These are phyloP conservation scores for Brachyptera putata DNA, from an alignment of 2,888 invertebrate genomes.

Conservation along the genomic window DNA sequence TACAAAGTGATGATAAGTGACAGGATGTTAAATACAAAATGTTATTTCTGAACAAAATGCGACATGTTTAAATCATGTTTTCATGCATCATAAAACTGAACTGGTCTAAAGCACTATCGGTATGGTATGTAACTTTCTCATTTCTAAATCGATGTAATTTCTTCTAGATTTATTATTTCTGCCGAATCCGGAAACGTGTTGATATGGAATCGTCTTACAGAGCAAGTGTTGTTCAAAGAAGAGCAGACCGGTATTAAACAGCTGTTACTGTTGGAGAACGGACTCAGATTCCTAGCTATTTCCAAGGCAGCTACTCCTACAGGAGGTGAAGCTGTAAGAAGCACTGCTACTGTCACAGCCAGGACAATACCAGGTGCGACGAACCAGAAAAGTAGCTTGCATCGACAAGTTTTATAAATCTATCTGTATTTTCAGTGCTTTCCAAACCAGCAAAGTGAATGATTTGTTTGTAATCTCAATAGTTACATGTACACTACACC, in stretches of 20 bases:
- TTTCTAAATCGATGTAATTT: too few species aligned
- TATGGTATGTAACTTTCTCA: too few species aligned
- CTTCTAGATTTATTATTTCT: constrained; percentile 67
- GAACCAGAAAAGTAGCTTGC: constrained; percentile 7
- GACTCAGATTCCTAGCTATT: constrained; percentile 68
- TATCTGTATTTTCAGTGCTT: not conserved
- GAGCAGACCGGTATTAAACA: constrained; percentile 78
- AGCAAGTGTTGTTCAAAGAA: constrained; percentile 70
- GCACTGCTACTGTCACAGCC: constrained; percentile 62
- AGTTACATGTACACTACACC: not conserved
- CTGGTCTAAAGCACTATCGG: too few species aligned
- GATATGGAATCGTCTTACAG: constrained; percentile 77
- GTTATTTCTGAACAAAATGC: not conserved
- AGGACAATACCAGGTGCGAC: constrained; percentile 66
- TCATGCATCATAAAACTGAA: too few species aligned
- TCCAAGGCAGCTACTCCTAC: constrained; percentile 55
- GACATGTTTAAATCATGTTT: too few species aligned
- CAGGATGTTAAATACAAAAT: not conserved
- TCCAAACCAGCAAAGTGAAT: not conserved
- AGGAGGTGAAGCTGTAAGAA: constrained; percentile 60
- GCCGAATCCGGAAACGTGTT: constrained; percentile 89
- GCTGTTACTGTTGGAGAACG: constrained; percentile 67
- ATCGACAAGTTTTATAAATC: not conserved
- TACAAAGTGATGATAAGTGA: too few species aligned
- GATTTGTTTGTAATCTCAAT: not conserved